phyloP scores from a whole-genome alignment of 1,140 invertebrate genomes.

The Platyscapa corneri region DNA sequence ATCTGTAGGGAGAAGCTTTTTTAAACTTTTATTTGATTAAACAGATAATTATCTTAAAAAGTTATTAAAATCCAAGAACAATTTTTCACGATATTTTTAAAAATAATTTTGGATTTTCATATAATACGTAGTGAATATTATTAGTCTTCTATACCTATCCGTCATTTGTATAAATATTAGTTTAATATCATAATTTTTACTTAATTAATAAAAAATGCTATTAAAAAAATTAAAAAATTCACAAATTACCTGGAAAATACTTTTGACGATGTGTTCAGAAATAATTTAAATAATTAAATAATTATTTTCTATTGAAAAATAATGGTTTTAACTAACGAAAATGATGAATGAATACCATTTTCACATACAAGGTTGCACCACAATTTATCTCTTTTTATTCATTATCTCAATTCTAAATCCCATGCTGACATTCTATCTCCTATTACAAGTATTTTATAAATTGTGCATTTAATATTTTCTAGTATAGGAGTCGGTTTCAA shows the following conservation, averaged over 20 bases:
- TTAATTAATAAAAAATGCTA: neutral
- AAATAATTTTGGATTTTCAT: too few species aligned
- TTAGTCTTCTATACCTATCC: too few species aligned
- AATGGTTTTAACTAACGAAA: neutral
- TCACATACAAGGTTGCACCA: neutral
- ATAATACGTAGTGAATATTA: too few species aligned
- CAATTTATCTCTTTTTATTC: neutral
- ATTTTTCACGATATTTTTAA: too few species aligned
- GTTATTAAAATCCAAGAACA: too few species aligned
- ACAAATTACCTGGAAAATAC: too few species aligned
- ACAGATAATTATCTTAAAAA: too few species aligned
- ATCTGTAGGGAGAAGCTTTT: too few species aligned
- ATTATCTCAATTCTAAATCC: conserved; percentile 13
- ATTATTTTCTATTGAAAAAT: neutral
- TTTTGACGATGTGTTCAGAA: too few species aligned
- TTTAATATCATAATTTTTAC: neutral
- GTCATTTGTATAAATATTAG: neutral
- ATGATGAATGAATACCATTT: neutral
- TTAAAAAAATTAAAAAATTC: neutral
- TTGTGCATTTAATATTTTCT: conserved; percentile 16
- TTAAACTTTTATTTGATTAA: too few species aligned
- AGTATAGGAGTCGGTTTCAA: neutral
- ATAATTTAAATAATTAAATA: too few species aligned
- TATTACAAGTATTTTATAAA: conserved; percentile 9
- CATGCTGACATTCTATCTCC: neutral